Base-by-base conservation (phyloP, 92 coral and sea anemone genomes). In the Isaurus tuberculatus region DNA sequence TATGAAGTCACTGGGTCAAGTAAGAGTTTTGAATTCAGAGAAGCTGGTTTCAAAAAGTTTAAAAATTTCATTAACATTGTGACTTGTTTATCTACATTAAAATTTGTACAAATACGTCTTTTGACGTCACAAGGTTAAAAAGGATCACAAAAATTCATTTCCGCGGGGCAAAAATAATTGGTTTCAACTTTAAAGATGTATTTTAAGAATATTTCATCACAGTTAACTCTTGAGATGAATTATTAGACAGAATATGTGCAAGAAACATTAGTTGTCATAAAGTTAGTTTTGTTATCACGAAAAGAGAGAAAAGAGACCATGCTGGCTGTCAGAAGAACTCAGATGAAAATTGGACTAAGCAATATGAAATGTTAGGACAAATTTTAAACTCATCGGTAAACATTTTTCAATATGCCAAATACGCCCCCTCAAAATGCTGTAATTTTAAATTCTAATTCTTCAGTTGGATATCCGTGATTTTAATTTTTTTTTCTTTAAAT, bases 391-490 rank as follows among this genome's bases (percentile, higher is more conserved):
- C 68, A 29, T 32, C n/a, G n/a, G 22, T 11, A 34, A 60, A 61
- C 43, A 77, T 77, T 77, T n/a, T 74, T 2, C 46, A 31, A 40
- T 28, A 51, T 19, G 7, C 19, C 29, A 58, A 58, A 28, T 44
- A 77, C 82, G 82, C 82, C 82, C 82, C 67, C 82, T n/a, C 70
- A 77, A 77, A 58, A 27, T 14, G 16, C 25, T 33, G 33, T n/a
- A 65, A 36, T 77, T 65, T 15, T 51, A 77, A 29, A 34, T 55
- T 33, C n/a, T 77, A 57, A 22, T 57, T 58, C 34, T 33, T 11
- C 36, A 11, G 19, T 30, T 34, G 13, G 22, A 34, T 57, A 23
- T 58, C 70, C 22, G 36, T 57, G 31, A 17, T 9, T 31, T 10
- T 33, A 9, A 31, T 26, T 33, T 30, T 13, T 32, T 48, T 34